A percentile compares a stretch with the other conserved stretches of the same genome.
phyloP scores from a whole-genome alignment of 2,113 vertebrate genomes.

The Penelope pileata region DNA sequence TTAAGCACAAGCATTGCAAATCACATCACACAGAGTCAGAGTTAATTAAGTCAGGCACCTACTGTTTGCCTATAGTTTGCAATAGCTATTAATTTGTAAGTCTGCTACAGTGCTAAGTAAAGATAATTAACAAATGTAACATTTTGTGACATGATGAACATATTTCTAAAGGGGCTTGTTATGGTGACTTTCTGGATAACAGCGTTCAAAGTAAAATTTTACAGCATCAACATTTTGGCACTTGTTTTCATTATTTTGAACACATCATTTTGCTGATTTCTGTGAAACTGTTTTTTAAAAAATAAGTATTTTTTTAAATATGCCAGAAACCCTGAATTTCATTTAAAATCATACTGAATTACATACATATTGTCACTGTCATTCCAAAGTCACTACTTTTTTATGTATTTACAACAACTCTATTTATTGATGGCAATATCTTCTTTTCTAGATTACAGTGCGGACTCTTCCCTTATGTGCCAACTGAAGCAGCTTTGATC shows the following conservation, averaged over 20 bases:
- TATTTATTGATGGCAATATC: background rate
- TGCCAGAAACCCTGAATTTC: background rate
- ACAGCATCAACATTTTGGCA: background rate
- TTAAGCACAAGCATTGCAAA: constrained; percentile 24
- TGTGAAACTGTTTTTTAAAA: background rate
- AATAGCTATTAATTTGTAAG: constrained; percentile 34
- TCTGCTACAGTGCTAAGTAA: background rate
- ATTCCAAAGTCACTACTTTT: background rate
- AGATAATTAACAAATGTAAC: constrained; percentile 20
- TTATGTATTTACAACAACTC: too few relatives aligned
- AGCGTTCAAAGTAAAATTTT: background rate
- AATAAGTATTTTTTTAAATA: background rate
- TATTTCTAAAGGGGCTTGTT: background rate
- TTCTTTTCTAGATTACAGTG: background rate
- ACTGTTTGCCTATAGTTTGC: constrained; percentile 44
- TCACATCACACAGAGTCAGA: constrained; percentile 14
- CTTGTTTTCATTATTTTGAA: background rate
- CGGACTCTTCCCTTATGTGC: background rate
- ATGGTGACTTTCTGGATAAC: background rate
- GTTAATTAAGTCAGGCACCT: constrained; percentile 61
- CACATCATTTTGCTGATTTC: background rate
- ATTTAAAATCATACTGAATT: background rate
- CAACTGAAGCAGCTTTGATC: fast-evolving
- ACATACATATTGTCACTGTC: background rate
- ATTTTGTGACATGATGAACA: background rate